A percentile compares a stretch with the other conserved stretches of the same genome.
These are phyloP conservation scores for Rhyacichthys aspro DNA, from an alignment of 2,797 vertebrate genomes.

Conservation along the genomic window DNA sequence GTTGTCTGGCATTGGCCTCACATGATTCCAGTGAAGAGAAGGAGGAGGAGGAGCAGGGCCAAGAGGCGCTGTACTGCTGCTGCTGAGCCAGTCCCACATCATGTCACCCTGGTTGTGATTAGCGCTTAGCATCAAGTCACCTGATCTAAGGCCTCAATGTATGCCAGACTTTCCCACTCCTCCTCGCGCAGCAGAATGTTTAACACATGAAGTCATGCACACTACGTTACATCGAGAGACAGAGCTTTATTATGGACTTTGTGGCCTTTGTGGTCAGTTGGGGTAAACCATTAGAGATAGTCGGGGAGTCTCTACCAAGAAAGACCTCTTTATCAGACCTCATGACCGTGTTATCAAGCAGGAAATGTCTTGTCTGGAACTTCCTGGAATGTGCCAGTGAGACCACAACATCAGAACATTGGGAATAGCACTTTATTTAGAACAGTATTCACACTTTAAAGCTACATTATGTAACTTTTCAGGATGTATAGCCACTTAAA, in stretches of 20 bases:
- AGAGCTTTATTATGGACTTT: not conserved
- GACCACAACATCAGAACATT: conserved; percentile 19
- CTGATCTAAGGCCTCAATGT: conserved; percentile 26
- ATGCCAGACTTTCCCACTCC: not conserved
- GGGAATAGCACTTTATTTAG: conserved; percentile 9
- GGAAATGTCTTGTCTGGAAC: conserved; percentile 61
- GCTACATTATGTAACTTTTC: no score
- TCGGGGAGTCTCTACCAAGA: conserved; percentile 39
- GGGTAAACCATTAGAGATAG: conserved; percentile 33
- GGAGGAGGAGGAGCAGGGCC: conserved; percentile 24
- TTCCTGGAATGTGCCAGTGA: conserved; percentile 58
- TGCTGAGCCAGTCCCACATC: not conserved
- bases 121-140: conserved; percentile 37
- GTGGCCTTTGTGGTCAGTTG: conserved; percentile 8
- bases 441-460: not conserved
- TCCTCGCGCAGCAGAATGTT: not conserved
- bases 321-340: conserved; percentile 65
- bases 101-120: conserved; percentile 30
- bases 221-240: no score
- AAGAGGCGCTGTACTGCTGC: conserved; percentile 17
- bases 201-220: not conserved
- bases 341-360: conserved; percentile 66
- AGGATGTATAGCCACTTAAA: no score
- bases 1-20: conserved; percentile 47
- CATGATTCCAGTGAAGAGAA: conserved; percentile 44